Evolutionary conservation across 2,113 vertebrate species (phyloP), one percentile per base, ranked within the genome.

Genomic region (Daphoenositta chrysoptera): DNA sequence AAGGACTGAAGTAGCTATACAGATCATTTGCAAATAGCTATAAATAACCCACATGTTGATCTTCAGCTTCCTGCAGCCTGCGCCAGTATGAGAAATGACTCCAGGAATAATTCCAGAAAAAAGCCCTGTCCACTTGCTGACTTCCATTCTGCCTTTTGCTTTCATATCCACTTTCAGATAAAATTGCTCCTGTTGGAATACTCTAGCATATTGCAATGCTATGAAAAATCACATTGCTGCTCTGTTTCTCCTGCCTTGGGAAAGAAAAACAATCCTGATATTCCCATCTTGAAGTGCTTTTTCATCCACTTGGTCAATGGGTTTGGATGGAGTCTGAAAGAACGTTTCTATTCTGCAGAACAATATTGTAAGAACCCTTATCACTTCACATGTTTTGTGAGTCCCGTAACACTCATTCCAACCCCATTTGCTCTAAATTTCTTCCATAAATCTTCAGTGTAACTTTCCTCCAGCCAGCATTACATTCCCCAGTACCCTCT

Each of bases 21-120:
- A 94, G 82, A 95, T 91, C 81, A 93, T 91, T 96, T 91, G 58
- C 58, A 90, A 93, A 91, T 50, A 70, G 37, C 65, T 94, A 96
- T 96, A 95, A 96, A 97, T 93, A 94, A 95, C 75, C 71, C 82
- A 78, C 78, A 91, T 66, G 68, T 65, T 96, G 87, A 93, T 80
- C 82, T 92, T 70, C 70, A 66, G 84, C 60, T 96, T 96, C 92
- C 79, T 96, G 94, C 47, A 94, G 78, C 84, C 87, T 66, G 66
- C 0, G 15, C 68, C 90, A 88, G 75, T 63, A 80, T n/a, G 58
- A 95, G 93, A 95, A 96, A 96, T 40, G 27, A 91, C 58, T 96
- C 87, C 79, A 95, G 90, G 87, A 96, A 96, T 65, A 91, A 90
- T 60, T 96, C 85, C 94, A 96, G 92, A 94, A 95, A 95, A 93